Conservation (phyloP, 2,113 vertebrate species). For the Mystacornis crossleyi region DNA sequence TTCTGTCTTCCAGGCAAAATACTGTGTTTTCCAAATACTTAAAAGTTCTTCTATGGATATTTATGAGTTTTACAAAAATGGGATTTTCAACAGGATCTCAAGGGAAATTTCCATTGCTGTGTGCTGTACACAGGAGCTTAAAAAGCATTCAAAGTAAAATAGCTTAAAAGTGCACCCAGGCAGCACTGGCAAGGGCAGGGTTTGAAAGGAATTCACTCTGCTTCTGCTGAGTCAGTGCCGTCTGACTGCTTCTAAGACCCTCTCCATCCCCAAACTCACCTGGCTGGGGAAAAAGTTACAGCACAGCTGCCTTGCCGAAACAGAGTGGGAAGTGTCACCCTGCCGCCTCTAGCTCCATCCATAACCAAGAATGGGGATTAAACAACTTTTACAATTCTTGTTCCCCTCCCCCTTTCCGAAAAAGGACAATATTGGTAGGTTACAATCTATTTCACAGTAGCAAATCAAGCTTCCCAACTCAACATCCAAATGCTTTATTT, state of each 20-base stretch:
- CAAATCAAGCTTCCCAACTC: fast-evolving
- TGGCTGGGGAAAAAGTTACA: not conserved
- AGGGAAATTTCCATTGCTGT: not conserved
- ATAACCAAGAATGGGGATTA: not conserved
- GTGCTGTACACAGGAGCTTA: not conserved
- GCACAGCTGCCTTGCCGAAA: not conserved
- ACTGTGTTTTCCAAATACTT: not conserved
- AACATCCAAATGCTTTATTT: not conserved
- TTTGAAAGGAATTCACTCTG: not conserved
- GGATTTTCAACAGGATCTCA: not conserved
- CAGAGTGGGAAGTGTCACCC: fast-evolving
- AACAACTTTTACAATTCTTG: not conserved
- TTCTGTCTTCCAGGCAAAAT: not conserved
- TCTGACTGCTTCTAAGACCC: not conserved
- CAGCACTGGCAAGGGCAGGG: fast-evolving
- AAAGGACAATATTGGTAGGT: not conserved
- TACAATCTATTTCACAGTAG: not conserved
- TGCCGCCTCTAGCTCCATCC: not conserved
- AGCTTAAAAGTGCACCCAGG: not conserved
- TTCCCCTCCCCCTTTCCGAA: not conserved
- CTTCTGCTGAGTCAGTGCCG: not conserved
- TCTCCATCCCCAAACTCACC: not conserved
- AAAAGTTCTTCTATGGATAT: not conserved
- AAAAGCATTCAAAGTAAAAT: not conserved
- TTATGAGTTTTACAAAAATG: not conserved